Conservation (phyloP, 2,113 vertebrate species). For the Rhea americana region DNA sequence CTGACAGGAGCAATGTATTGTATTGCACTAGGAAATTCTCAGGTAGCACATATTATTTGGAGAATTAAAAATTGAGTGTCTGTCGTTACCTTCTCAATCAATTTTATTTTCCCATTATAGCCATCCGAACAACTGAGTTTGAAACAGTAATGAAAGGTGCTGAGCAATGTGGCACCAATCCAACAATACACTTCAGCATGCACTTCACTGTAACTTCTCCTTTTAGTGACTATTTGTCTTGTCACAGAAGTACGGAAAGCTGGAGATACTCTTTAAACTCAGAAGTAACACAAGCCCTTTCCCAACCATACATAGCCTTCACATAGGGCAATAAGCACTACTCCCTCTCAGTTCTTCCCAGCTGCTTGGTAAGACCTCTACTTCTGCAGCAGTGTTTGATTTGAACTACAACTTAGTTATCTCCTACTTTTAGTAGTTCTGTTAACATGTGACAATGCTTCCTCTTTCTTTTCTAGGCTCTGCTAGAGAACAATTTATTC, state of each 20-base stretch:
- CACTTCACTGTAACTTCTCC: neutral
- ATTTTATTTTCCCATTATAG: neutral
- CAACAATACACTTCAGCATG: neutral
- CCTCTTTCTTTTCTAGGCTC: too few species aligned
- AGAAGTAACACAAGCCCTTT: neutral
- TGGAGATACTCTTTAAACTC: neutral
- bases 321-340: neutral
- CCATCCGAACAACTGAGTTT: neutral
- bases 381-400: neutral
- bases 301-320: neutral
- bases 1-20: neutral
- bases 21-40: neutral
- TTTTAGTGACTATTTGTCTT: neutral
- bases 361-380: neutral
- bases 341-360: neutral
- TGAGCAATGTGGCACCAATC: neutral
- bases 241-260: neutral
- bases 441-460: neutral
- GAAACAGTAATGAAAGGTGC: neutral
- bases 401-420: neutral
- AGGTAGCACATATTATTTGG: neutral
- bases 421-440: neutral
- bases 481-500: too few species aligned
- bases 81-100: neutral
- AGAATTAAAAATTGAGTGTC: neutral